Conservation (phyloP, 92 coral and sea anemone genomes). For the Epizoanthus scotinus region DNA sequence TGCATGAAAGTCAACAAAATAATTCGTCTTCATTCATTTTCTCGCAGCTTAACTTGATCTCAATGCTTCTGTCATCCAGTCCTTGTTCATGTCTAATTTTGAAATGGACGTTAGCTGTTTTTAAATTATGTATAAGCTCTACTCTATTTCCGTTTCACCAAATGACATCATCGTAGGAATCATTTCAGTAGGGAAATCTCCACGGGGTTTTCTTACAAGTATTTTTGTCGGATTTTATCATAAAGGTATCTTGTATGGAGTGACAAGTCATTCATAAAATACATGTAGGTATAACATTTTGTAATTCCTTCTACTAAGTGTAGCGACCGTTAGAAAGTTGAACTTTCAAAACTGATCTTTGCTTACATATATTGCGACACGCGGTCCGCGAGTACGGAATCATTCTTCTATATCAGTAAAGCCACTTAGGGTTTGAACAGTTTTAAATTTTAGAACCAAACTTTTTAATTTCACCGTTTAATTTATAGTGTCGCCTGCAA, state of each 20-base stretch:
- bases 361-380: no score
- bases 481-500: no score
- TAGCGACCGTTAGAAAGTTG: no score
- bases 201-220: not conserved
- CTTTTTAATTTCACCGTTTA: no score
- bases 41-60: not conserved
- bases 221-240: not conserved
- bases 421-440: no score
- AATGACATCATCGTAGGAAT: conserved; percentile 29
- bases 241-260: conserved; percentile 4
- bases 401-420: no score
- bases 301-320: no score
- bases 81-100: conserved; percentile 19
- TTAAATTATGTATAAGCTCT: conserved; percentile 11
- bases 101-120: not conserved
- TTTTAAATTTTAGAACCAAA: no score
- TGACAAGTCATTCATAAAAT: not conserved
- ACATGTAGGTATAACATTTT: conserved; percentile 11
- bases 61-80: not conserved
- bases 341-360: no score
- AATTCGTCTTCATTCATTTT: not conserved
- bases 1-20: not conserved
- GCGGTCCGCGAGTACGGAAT: no score
- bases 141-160: not conserved
- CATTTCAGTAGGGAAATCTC: not conserved